Conservation (phyloP, 2,113 vertebrate species). For the Neodontobutis hainanensis region DNA sequence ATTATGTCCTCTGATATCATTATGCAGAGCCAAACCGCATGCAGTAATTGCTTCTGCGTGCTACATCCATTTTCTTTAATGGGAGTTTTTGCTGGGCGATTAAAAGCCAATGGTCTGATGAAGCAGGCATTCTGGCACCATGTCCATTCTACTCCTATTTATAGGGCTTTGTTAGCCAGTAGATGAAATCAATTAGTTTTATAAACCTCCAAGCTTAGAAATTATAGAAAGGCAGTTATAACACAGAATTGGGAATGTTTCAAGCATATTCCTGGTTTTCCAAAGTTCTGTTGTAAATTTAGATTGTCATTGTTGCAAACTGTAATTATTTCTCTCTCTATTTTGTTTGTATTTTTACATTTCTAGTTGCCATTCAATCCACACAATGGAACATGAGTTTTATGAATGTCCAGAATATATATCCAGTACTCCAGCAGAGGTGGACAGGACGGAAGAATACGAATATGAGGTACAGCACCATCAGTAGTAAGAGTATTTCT, state of each 20-base stretch:
- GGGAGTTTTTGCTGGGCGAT: conserved; percentile 67
- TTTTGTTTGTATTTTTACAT: conserved; percentile 41
- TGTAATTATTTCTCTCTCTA: conserved; percentile 1
- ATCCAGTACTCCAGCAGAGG: conserved; percentile 85
- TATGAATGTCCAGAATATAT: conserved; percentile 93
- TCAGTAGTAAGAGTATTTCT: not conserved
- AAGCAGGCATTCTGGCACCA: conserved; percentile 45
- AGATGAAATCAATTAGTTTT: conserved; percentile 59
- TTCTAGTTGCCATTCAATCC: conserved; percentile 91
- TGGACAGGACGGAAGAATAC: conserved; percentile 88
- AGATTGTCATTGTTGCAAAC: not conserved
- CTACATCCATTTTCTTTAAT: conserved; percentile 75
- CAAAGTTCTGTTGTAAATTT: conserved; percentile 15
- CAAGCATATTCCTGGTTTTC: conserved; percentile 16
- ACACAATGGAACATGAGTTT: conserved; percentile 90
- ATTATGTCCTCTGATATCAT: conserved; percentile 55
- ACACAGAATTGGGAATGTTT: conserved; percentile 8
- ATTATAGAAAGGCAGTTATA: conserved; percentile 37
- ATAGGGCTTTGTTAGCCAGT: conserved; percentile 48
- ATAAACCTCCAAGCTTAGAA: conserved; percentile 48
- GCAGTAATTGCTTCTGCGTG: conserved; percentile 68
- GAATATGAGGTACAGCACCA: conserved; percentile 88
- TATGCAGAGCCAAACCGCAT: conserved; percentile 52
- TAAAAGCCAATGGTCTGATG: conserved; percentile 71
- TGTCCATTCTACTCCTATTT: conserved; percentile 59